A percentile compares a stretch with the other conserved stretches of the same genome.
phyloP scores from a whole-genome alignment of 2,797 vertebrate genomes.

The Gambelia wislizenii region DNA sequence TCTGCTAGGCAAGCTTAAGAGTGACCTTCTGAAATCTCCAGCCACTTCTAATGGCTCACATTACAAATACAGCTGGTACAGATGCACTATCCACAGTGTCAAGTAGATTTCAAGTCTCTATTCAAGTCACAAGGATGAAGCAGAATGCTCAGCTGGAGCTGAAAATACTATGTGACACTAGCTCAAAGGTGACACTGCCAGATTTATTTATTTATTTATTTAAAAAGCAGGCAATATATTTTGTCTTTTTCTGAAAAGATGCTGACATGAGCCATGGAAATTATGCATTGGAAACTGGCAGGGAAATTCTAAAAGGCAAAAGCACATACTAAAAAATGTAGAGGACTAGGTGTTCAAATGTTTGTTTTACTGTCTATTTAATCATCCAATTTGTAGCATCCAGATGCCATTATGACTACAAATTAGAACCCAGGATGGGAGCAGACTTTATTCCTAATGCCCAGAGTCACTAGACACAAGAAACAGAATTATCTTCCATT shows the following conservation, averaged over 20 bases:
- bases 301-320: background rate
- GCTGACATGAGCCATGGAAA: background rate
- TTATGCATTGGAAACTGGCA: background rate
- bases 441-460: background rate
- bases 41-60: conserved; percentile 46
- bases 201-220: background rate
- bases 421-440: background rate
- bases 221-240: conserved; percentile 21
- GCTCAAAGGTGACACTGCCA: conserved; percentile 35
- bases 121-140: conserved; percentile 46
- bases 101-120: conserved; percentile 49
- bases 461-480: background rate
- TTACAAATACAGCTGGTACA: conserved; percentile 26
- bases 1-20: conserved; percentile 35
- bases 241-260: conserved; percentile 17
- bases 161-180: conserved; percentile 33
- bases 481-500: background rate
- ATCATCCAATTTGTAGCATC: background rate
- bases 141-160: background rate
- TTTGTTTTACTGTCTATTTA: background rate
- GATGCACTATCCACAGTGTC: conserved; percentile 14
- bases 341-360: background rate
- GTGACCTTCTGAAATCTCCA: conserved; percentile 50
- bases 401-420: background rate
- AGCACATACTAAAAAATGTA: background rate